Conservation (phyloP, 2,113 vertebrate species). For the Nansenia antarctica region DNA sequence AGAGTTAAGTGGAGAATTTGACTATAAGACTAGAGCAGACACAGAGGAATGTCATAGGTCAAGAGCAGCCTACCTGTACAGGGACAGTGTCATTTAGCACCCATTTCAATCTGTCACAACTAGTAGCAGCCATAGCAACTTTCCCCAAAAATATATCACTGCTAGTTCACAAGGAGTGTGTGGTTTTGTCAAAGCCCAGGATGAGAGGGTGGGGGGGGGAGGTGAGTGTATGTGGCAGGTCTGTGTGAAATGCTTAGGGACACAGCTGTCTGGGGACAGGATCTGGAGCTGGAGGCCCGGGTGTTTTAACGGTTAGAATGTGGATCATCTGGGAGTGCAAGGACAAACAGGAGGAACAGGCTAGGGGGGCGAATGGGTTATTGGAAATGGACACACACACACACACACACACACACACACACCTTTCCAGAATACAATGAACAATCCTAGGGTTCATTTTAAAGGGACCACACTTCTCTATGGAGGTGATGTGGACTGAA, state of each 20-base stretch:
- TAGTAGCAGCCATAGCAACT: background rate
- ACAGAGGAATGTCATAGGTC: background rate
- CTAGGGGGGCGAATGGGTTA: too few species aligned
- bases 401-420: background rate
- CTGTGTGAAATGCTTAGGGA: background rate
- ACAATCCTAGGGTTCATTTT: background rate
- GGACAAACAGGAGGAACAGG: background rate
- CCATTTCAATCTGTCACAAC: background rate
- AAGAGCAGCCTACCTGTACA: background rate
- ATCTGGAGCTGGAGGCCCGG: background rate
- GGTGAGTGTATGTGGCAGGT: background rate
- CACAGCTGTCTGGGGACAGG: background rate
- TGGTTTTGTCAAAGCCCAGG: background rate
- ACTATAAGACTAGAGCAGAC: background rate
- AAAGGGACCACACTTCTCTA: background rate
- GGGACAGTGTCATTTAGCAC: background rate
- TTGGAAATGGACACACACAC: background rate
- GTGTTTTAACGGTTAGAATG: too few species aligned
- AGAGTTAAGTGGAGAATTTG: background rate
- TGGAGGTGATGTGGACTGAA: background rate
- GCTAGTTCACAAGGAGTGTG: background rate
- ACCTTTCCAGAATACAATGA: background rate
- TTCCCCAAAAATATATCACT: background rate
- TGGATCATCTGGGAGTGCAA: too few species aligned
- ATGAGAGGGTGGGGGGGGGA: background rate